phyloP scores from a whole-genome alignment of 2,113 vertebrate genomes.

The Dicerorhinus sumatrensis region DNA sequence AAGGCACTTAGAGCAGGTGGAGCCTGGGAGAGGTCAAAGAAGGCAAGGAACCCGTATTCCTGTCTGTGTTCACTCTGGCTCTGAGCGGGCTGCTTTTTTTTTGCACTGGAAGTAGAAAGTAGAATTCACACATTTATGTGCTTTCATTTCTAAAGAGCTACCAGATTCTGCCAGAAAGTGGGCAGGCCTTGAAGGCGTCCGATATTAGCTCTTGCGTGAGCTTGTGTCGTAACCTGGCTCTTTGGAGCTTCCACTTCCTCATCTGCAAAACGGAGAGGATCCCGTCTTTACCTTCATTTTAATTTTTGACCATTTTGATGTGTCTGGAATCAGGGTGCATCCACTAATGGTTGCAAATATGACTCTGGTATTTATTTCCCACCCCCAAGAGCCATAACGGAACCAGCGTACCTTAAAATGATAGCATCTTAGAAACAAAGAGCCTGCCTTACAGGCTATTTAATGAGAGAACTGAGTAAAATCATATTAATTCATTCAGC shows the following conservation, averaged over 20 bases:
- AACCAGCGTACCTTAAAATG: neutral
- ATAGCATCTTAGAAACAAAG: neutral
- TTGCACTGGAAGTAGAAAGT: neutral
- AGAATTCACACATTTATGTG: neutral
- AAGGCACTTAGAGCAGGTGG: neutral
- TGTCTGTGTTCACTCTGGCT: neutral
- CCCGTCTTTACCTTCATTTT: neutral
- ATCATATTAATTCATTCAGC: neutral
- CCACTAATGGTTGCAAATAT: neutral
- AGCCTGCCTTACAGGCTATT: neutral
- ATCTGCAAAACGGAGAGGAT: neutral
- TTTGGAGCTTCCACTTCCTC: neutral
- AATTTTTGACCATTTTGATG: neutral
- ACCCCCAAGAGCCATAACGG: neutral
- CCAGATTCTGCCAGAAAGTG: neutral
- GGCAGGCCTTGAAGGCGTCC: neutral
- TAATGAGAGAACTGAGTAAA: neutral
- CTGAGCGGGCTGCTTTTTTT: neutral
- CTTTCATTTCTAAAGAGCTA: neutral
- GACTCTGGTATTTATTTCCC: neutral
- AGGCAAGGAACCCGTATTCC: neutral
- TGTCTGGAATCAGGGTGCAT: neutral
- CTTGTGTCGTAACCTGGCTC: neutral
- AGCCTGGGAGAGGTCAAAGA: rapidly evolving
- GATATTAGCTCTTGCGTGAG: neutral